Evolutionary conservation across 2,113 vertebrate genomes (phyloP).

Genomic region (Callopanchax toddi): DNA sequence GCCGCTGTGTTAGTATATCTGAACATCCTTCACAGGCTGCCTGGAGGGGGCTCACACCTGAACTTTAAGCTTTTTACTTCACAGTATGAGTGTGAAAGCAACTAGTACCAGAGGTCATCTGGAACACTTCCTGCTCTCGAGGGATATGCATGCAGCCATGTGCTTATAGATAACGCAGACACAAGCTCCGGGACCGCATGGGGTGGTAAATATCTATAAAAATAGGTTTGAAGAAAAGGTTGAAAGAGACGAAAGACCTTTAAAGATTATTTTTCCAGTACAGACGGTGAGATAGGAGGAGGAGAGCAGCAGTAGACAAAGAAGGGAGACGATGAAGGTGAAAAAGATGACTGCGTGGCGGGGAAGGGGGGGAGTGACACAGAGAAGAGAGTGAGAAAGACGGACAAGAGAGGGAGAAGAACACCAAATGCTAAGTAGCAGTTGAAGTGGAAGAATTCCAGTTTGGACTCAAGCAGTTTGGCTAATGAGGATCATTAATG

Average conservation of each 20-base stretch:
- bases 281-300: constrained; percentile 27
- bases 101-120: constrained; percentile 52
- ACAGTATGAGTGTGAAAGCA: constrained; percentile 48
- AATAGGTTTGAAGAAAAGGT: constrained; percentile 36
- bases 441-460: constrained; percentile 60
- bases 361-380: neutral
- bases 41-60: constrained; percentile 51
- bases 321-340: neutral
- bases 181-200: constrained; percentile 16
- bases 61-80: constrained; percentile 66
- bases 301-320: constrained; percentile 7
- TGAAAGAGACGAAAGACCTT: constrained; percentile 56
- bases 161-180: constrained; percentile 28
- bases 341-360: constrained; percentile 2
- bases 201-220: constrained; percentile 51
- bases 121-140: constrained; percentile 38
- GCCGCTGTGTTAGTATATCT: constrained; percentile 61
- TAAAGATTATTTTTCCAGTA: constrained; percentile 44
- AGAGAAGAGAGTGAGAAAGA: constrained; percentile 3
- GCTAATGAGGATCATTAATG: constrained; percentile 73
- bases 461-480: constrained; percentile 56
- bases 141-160: constrained; percentile 28
- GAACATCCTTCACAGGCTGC: constrained; percentile 63
- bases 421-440: constrained; percentile 52
- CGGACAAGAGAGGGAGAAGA: constrained; percentile 10